Evolutionary conservation across 2,797 vertebrate species (phyloP), one percentile per base, ranked within the genome.

Genomic region (Pristis pectinata): DNA sequence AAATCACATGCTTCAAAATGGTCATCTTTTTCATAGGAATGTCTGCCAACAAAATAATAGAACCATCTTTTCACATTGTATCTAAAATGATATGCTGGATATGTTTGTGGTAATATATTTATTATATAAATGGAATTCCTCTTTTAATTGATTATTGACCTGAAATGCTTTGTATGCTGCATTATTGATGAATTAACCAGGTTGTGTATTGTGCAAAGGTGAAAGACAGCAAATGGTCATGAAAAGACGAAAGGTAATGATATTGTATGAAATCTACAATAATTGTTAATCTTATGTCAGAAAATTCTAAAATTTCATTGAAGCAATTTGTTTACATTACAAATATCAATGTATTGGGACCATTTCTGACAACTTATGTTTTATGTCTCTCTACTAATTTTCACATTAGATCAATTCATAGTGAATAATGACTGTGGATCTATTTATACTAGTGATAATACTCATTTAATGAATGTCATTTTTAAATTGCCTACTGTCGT

Each of bases 1-100:
- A 93, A 93, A 44, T 37, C 91, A 93, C 91, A 70, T 92, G 91
- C 22, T 44, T 67, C 91, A 72, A 87, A 93, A 64, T 91, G 93
- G 64, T 27, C 19, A 93, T 44, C 49, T 44, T 70, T 74, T 70
- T 93, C 27, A 49, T 6, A 49, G 64, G 67, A 72, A 93, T 93
- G 91, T 93, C 41, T 93, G 64, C 64, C 91, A 93, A 24, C 67
- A 30, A 70, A 93, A 72, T 93, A 93, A 93, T 93, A 70, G 19
- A 93, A 93, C 30, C 34, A 91, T 37, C 83, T 27, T 91, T 91
- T 64, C 91, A 64, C 64, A 91, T 37, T 64, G 87, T 56, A 92
- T 92, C 41, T 30, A 92, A 61, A 24, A 24, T n/a, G 64, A 37
- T 92, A 56, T 22, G 87, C 17, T 49, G 53, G 34, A 37, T 67